These are phyloP conservation scores for Lontra canadensis DNA, from an alignment of 2,113 vertebrate species.

Conservation along the genomic window DNA sequence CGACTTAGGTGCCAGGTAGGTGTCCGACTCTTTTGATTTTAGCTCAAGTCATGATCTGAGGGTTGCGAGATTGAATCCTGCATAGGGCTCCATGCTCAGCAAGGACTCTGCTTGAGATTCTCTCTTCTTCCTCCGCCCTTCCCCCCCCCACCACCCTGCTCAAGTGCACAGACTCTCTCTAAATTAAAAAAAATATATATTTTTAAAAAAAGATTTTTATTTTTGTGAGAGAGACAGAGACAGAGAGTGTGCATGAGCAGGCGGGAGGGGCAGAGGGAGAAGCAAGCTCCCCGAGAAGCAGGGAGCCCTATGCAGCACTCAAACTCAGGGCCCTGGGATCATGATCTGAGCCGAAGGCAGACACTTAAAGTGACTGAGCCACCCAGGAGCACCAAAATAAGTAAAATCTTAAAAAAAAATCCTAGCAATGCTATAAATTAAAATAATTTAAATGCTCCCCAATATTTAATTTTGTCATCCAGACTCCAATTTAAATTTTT, in stretches of 20 bases:
- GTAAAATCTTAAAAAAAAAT: not conserved
- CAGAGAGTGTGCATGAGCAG: too few species aligned
- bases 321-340: too few species aligned
- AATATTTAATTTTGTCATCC: not conserved
- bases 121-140: not conserved
- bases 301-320: too few species aligned
- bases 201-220: too few species aligned
- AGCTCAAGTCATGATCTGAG: not conserved
- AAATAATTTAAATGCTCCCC: not conserved
- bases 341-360: too few species aligned
- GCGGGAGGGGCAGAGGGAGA: too few species aligned
- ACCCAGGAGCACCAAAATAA: too few species aligned
- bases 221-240: too few species aligned
- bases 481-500: not conserved
- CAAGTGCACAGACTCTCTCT: not conserved
- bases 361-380: too few species aligned
- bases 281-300: too few species aligned
- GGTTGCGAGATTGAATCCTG: not conserved
- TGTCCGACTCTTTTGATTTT: not conserved
- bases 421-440: not conserved
- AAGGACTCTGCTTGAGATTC: not conserved
- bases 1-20: not conserved
- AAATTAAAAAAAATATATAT: not conserved
- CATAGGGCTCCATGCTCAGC: not conserved
- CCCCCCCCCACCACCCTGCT: not conserved